These are phyloP conservation scores for Polymixis flavicincta DNA, from an alignment of 2,888 invertebrate species.

Conservation along the genomic window DNA sequence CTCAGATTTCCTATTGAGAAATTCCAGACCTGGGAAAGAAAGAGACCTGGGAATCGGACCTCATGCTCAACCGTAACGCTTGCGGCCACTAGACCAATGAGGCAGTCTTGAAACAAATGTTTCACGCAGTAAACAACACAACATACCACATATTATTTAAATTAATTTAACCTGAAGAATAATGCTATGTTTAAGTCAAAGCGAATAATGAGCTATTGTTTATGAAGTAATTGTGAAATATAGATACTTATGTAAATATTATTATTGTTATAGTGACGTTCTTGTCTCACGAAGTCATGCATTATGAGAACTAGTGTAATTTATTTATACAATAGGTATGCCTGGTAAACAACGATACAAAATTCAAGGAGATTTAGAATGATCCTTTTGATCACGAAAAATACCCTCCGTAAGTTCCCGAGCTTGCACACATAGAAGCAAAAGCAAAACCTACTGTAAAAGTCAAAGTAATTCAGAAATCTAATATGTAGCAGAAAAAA, in stretches of 20 bases:
- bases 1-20: no score
- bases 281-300: no score
- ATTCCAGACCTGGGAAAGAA: no score
- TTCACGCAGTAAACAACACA: background rate
- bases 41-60: no score
- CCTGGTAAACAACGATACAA: background rate
- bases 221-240: slow-evolving; percentile 1
- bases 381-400: background rate
- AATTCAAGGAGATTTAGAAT: background rate
- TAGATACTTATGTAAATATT: no score
- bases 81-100: no score
- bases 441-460: background rate
- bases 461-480: no score
- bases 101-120: no score
- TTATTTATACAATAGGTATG: background rate
- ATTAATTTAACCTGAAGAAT: background rate
- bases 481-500: no score
- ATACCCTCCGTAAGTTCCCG: background rate
- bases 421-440: background rate
- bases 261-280: no score
- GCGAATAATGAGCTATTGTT: slow-evolving; percentile 37
- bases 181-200: slow-evolving; percentile 11
- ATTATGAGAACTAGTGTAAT: no score
- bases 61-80: no score
- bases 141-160: slow-evolving; percentile 3